A percentile compares a stretch with the other conserved stretches of the same genome.
phyloP scores from a whole-genome alignment of 2,888 invertebrate genomes.

The Drosophila austrosaltans region DNA sequence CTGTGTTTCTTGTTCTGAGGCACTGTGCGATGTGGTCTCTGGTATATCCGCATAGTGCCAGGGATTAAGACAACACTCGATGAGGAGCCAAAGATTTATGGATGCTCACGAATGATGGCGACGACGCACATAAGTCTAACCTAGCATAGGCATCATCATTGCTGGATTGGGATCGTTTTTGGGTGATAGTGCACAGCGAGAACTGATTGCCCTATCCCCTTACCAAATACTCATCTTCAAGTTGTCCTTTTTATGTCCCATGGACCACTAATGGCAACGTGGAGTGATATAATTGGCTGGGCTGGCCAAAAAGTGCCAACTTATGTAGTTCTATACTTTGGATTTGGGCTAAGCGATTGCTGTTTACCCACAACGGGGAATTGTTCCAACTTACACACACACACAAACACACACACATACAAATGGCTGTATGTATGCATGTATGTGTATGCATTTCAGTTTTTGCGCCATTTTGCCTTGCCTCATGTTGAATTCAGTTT shows the following conservation, averaged over 20 bases:
- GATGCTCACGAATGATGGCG: constrained; percentile 24
- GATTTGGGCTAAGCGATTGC: constrained; percentile 25
- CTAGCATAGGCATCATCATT: not conserved
- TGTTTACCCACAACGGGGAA: not conserved
- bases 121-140: constrained; percentile 9
- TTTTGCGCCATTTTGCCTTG: not conserved
- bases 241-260: too few species aligned
- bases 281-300: constrained; percentile 30
- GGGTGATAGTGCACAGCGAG: not conserved
- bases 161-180: not conserved
- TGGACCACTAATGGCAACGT: constrained; percentile 11
- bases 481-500: constrained; percentile 11
- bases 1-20: not conserved
- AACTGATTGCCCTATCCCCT: not conserved
- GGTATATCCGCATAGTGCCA: constrained; percentile 11
- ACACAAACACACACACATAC: not conserved
- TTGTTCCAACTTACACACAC: not conserved
- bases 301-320: constrained; percentile 28
- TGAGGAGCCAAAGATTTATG: constrained; percentile 32
- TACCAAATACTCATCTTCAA: too few species aligned
- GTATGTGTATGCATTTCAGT: not conserved
- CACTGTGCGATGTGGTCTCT: not conserved
- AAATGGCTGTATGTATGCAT: not conserved
- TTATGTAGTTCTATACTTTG: constrained; percentile 13
- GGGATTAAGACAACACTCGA: constrained; percentile 27